These are phyloP conservation scores for Paracentrotus lividus DNA, from an alignment of 53 echinoderm and acorn worm genomes.

Conservation along the genomic window DNA sequence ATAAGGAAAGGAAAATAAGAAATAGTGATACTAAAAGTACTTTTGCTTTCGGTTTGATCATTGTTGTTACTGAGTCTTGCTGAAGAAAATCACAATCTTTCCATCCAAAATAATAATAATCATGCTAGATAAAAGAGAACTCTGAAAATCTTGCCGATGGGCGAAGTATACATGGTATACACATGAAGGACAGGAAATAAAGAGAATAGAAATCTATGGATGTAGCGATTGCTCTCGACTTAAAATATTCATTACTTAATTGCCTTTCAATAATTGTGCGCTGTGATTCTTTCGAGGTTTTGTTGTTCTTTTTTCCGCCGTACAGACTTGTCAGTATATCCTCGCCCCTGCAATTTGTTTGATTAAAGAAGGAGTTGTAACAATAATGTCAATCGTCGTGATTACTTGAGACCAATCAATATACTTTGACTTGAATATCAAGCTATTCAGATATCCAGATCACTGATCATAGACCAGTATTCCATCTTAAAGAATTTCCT, in stretches of 20 bases:
- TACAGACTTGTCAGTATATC: background rate
- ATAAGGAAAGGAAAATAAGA: background rate
- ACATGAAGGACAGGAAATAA: background rate
- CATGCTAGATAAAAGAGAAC: background rate
- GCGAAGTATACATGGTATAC: background rate
- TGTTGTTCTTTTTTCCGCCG: conserved; percentile 38
- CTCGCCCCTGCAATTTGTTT: conserved; percentile 57
- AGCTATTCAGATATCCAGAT: conserved; percentile 12
- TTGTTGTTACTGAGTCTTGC: background rate
- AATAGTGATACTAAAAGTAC: background rate
- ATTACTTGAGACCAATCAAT: conserved; percentile 68
- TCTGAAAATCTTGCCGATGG: background rate
- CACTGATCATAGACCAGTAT: background rate
- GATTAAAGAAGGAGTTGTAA: conserved; percentile 56
- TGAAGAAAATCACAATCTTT: conserved; percentile 26
- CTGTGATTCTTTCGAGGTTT: conserved; percentile 32
- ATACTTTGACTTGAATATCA: conserved; percentile 18
- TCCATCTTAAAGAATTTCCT: background rate
- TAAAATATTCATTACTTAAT: conserved; percentile 71
- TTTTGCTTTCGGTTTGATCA: background rate
- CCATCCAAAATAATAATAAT: background rate
- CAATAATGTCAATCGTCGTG: conserved; percentile 66
- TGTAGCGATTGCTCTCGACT: background rate
- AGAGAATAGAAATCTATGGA: background rate
- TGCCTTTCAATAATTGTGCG: conserved; percentile 56